Evolutionary conservation across 2,888 invertebrate species (phyloP), one percentile per base, ranked within the genome.

Genomic region (Erebia palarica): DNA sequence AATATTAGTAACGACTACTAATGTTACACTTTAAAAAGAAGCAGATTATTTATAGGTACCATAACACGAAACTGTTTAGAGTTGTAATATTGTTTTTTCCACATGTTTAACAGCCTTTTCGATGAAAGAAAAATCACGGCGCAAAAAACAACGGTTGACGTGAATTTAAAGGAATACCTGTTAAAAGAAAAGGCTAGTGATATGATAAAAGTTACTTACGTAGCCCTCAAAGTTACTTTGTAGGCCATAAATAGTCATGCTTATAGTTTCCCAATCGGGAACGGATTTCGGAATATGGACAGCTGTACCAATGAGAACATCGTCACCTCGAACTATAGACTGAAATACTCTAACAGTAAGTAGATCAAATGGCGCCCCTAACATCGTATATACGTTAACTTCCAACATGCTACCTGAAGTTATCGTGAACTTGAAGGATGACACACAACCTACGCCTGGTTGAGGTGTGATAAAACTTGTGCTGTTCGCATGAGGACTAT

Each of bases 361-460:
- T 44, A 75, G 69, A 74, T 83, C 85, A 47, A 53, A 18, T 16
- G 77, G 74, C 9, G 21, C 21, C 36, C 67, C 65, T 13, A 77
- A 75, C 9, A 79, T 77, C 77, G 84, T 79, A 65, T 73, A 85
- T 10, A 80, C 73, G 42, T 83, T 84, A 0, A 83, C 81, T 79
- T 85, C 81, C 16, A 86, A 68, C 8, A 73, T 71, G 9, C 85
- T 85, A 53, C 75, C 74, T n/a, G 80, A 80, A 14, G 78, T 76
- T 80, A 85, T 81, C 14, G 75, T 72, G 64, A 86, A 84, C 0
- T 73, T 69, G 53, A 81, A 81, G 0, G 86, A 85, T 9, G 84
- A 78, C 14, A 82, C 78, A 69, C 86, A 86, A 58, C 85, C 84
- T 27, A 80, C 73, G 13, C 63, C 55, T 21, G 77, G 69, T 55